Conservation (phyloP, 92 coral and sea anemone species). For the Virgularia gustaviana region DNA sequence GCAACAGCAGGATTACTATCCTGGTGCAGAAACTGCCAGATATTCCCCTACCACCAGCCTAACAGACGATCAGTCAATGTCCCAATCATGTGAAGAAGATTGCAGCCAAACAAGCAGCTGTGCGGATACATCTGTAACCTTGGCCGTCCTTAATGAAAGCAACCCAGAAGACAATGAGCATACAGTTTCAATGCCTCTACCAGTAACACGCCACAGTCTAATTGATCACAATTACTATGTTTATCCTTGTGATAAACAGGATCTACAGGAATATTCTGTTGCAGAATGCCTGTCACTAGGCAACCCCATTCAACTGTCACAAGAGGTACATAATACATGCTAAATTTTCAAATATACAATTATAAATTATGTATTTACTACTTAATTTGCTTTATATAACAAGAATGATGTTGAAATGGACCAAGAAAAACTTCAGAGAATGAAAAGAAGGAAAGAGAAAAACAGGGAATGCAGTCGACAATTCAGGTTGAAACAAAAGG, state of each 20-base stretch:
- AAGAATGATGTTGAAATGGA: conserved; percentile 54
- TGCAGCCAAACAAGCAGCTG: too few relatives aligned
- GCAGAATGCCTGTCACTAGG: not conserved
- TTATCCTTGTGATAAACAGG: not conserved
- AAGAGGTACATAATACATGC: conserved; percentile 15
- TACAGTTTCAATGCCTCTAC: conserved; percentile 5
- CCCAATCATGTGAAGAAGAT: too few relatives aligned
- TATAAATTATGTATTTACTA: too few relatives aligned
- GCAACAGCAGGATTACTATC: conserved; percentile 15
- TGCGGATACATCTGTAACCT: conserved; percentile 24
- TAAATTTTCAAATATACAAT: too few relatives aligned
- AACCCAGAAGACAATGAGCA: conserved; percentile 19
- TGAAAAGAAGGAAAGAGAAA: conserved; percentile 68
- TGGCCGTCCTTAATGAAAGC: conserved; percentile 29
- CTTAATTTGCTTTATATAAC: too few relatives aligned
- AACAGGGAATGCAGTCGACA: conserved; percentile 91
- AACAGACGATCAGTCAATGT: too few relatives aligned
- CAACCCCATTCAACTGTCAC: not conserved
- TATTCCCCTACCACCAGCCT: too few relatives aligned
- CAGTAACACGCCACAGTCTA: not conserved
- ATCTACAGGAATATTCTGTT: not conserved
- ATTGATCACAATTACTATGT: conserved; percentile 22
- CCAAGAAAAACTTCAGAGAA: conserved; percentile 66
- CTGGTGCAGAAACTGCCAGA: not conserved
- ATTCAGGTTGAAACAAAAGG: conserved; percentile 82